Conservation (phyloP, 1,140 invertebrate species). For the Drosophila trapezifrons region DNA sequence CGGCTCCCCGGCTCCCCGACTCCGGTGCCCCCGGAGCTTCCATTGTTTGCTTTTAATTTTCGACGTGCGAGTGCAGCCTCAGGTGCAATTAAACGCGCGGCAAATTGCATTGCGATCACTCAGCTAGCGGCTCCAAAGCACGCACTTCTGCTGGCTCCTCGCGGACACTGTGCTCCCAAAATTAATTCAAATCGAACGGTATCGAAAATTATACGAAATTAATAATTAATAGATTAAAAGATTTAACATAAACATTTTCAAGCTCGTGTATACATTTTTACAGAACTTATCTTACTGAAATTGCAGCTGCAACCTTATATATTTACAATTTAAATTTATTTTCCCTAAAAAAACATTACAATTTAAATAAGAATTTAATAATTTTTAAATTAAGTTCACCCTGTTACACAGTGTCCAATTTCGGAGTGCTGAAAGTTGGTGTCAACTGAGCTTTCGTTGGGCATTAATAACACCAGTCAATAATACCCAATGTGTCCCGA, state of each 20-base stretch:
- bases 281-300: background rate
- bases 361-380: background rate
- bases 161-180: conserved; percentile 20
- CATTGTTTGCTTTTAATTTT: conserved; percentile 78
- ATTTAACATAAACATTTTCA: background rate
- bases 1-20: background rate
- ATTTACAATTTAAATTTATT: too few species aligned
- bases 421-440: conserved; percentile 38
- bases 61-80: conserved; percentile 57
- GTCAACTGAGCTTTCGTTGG: conserved; percentile 38
- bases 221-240: background rate
- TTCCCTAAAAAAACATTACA: background rate
- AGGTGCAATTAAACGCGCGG: conserved; percentile 36
- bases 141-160: background rate
- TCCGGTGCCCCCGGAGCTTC: conserved; percentile 22
- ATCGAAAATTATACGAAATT: background rate
- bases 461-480: conserved; percentile 52
- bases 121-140: conserved; percentile 22
- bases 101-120: conserved; percentile 38
- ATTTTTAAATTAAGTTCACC: too few species aligned
- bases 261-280: background rate
- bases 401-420: conserved; percentile 23
- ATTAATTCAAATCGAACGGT: conserved; percentile 23
- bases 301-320: background rate
- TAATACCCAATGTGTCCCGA: conserved; percentile 54